Evolutionary conservation across 2,797 vertebrate species (phyloP), one percentile per base, ranked within the genome.

Genomic region (Cottoperca gobio): DNA sequence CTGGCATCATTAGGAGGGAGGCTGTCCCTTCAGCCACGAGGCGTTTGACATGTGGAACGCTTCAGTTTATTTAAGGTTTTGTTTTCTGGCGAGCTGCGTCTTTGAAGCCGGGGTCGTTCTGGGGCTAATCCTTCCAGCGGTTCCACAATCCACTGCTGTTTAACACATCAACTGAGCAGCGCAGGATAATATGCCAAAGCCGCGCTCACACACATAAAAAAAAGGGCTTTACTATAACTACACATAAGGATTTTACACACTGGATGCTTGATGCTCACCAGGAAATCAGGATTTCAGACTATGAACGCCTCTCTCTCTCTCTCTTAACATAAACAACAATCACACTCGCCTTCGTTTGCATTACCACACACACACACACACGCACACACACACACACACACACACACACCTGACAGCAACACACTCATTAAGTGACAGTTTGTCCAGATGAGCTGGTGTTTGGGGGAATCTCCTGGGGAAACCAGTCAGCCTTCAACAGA

Each of bases 61-160:
- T 54, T 57, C 60, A 2, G 6, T 79, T 82, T 74, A 55, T 71
- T 66, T 16, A 68, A 26, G 12, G 28, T 37, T 75, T 77, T 58
- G 54, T 79, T 89, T 83, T 52, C 23, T 46, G 64, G 64, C 2
- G 39, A 76, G 61, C 61, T 28, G 54, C 21, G 21, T 77, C 76
- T 84, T 87, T 85, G 70, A 85, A 78, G 76, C 33, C 33, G 54
- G 52, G 87, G 83, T 89, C 76, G 31, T 72, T 69, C 70, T 10
- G 26, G 40, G 79, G 89, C 68, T 89, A 91, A 92, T 91, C 86
- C 85, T 43, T 84, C 53, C 49, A 81, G 62, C 84, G 85, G 79
- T 53, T 82, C 66, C 70, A 75, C 78, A 85, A 67, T 84, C 74
- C 79, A 78, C 69, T 73, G 76, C 91, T 93, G 91, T 78, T 87